These are phyloP conservation scores for Eufriesea mexicana DNA, from an alignment of 1,140 invertebrate genomes.

Conservation along the genomic window DNA sequence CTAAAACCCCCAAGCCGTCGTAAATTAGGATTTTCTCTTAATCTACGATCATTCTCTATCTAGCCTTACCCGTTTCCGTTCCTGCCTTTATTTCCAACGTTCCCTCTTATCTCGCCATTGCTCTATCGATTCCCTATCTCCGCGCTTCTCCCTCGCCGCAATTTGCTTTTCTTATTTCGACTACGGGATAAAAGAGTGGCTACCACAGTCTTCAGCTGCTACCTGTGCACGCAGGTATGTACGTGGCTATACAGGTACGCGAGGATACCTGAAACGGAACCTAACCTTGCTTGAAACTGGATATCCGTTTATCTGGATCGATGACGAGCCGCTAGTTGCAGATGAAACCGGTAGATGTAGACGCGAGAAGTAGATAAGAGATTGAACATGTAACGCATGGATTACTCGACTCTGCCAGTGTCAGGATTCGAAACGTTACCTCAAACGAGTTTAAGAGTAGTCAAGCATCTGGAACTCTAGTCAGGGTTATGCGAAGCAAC, in stretches of 20 bases:
- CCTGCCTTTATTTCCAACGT: background rate
- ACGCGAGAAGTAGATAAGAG: too few relatives aligned
- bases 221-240: background rate
- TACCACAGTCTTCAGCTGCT: background rate
- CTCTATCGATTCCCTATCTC: background rate
- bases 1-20: background rate
- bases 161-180: background rate
- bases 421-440: too few relatives aligned
- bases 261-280: background rate
- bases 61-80: background rate
- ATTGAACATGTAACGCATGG: too few relatives aligned
- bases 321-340: background rate
- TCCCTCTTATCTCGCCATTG: background rate
- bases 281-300: background rate
- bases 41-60: slow-evolving; percentile 3
- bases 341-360: background rate
- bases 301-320: background rate
- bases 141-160: background rate
- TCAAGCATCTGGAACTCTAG: too few relatives aligned
- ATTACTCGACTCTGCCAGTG: too few relatives aligned
- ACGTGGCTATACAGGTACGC: too few relatives aligned
- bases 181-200: background rate
- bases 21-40: slow-evolving; percentile 9
- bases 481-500: too few relatives aligned
- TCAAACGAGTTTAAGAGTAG: too few relatives aligned